A percentile compares a stretch with the other conserved stretches of the same genome.
Evolutionary conservation across 2,797 vertebrate species (phyloP).

Genomic region (Chelidonichthys spinosus): DNA sequence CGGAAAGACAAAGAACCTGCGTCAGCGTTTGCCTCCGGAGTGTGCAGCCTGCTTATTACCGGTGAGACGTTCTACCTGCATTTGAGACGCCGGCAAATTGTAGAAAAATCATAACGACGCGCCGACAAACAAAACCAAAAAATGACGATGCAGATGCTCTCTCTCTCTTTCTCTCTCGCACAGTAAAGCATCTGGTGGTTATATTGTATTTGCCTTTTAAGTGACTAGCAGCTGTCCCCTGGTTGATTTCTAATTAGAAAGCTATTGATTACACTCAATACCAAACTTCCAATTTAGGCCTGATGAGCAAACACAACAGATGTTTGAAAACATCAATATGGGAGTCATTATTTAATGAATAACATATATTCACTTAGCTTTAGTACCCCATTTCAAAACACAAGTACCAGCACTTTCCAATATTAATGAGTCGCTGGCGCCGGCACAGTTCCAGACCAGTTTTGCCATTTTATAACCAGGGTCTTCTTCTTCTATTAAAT

Average conservation of each 20-base stretch:
- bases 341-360: conserved; percentile 65
- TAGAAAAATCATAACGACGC: conserved; percentile 39
- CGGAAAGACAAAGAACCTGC: conserved; percentile 9
- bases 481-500: conserved; percentile 13
- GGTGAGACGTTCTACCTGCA: conserved; percentile 27
- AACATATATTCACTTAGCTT: conserved; percentile 58
- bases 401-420: conserved; percentile 33
- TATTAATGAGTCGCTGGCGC: conserved; percentile 43
- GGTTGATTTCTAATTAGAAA: conserved; percentile 77
- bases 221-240: conserved; percentile 75
- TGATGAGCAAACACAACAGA: conserved; percentile 71
- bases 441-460: background rate
- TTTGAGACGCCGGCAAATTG: conserved; percentile 31
- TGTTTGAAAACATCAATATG: conserved; percentile 68
- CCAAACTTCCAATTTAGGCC: conserved; percentile 60
- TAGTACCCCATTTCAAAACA: conserved; percentile 44
- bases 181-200: conserved; percentile 73
- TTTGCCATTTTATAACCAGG: conserved; percentile 2
- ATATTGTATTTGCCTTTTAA: conserved; percentile 75
- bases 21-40: conserved; percentile 16
- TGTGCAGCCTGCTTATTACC: conserved; percentile 41
- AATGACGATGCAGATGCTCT: conserved; percentile 34
- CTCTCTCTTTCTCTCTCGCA: background rate
- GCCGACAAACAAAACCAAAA: conserved; percentile 29
- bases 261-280: conserved; percentile 78